Percentiles rank a stretch among this genome's conserved stretches.
phyloP scores from a whole-genome alignment of 1,140 invertebrate genomes.

The Oryzaephilus surinamensis region DNA sequence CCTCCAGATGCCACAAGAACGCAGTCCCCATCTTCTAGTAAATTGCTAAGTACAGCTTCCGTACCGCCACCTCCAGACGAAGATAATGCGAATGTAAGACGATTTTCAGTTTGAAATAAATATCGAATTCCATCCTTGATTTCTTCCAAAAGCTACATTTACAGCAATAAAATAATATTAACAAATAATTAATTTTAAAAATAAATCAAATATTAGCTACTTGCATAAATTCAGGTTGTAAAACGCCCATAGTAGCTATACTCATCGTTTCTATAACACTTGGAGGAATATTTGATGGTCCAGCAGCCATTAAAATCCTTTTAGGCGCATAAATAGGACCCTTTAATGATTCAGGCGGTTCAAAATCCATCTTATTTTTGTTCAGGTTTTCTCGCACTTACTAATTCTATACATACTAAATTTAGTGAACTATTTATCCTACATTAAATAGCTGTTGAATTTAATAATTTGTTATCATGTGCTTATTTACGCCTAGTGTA shows the following conservation, averaged over 20 bases:
- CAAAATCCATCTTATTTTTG: conserved; percentile 11
- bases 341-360: conserved; percentile 40
- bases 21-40: conserved; percentile 64
- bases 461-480: too few relatives aligned
- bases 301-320: conserved; percentile 50
- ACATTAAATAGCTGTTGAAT: too few relatives aligned
- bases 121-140: conserved; percentile 73
- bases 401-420: too few relatives aligned
- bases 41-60: conserved; percentile 69
- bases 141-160: conserved; percentile 74
- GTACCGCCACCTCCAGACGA: conserved; percentile 74
- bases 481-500: too few relatives aligned
- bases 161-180: too few relatives aligned
- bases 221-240: conserved; percentile 60
- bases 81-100: conserved; percentile 65
- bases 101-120: conserved; percentile 73
- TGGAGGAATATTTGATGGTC: conserved; percentile 49
- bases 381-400: too few relatives aligned
- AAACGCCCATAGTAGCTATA: conserved; percentile 46
- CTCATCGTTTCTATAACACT: conserved; percentile 36
- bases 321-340: conserved; percentile 49
- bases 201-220: conserved; percentile 36
- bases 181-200: conserved; percentile 8
- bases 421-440: too few relatives aligned
- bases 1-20: conserved; percentile 67